Evolutionary conservation across 2,113 vertebrate genomes (phyloP), one percentile per base, ranked within the genome.

Genomic region (Talpa occidentalis): DNA sequence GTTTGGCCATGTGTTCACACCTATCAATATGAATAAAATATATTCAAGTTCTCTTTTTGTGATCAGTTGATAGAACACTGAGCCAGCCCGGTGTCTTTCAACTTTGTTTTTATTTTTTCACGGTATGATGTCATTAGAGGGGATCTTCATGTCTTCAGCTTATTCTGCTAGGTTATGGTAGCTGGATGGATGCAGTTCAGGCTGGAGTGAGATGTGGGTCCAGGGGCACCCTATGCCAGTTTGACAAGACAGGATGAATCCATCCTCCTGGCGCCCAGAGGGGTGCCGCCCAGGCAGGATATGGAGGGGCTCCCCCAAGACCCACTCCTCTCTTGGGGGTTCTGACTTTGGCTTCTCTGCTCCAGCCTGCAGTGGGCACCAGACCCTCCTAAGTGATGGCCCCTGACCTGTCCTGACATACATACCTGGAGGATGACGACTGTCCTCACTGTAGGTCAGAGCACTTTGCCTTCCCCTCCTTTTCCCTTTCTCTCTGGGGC

Each of bases 131-230:
- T 3, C 21, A 76, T 72, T 73, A 74, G 4, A 10, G 44, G 52
- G 83, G 6, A 10, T 59, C 15, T 82, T 92, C 47, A 40, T 35
- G 37, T 93, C 40, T 92, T 54, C 22, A 77, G 67, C 79, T 28
- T 49, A n/a, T 84, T 89, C 59, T 74, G 79, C 54, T 95, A 81
- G 67, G 22, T 92, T 94, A 14, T 76, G 17, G 28, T 35, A 87
- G 60, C 22, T 52, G 67, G 14, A 52, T 60, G 6, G 12, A 19
- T 49, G 30, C 47, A 62, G 66, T 86, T 85, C 30, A 2, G 1
- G 5, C 52, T 76, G 35, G 56, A 89, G 17, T 86, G 79, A 91
- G 26, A 64, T 83, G 40, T 83, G 60, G 30, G 85, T 78, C 30
- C 49, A 77, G 52, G 83, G 22, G 47, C 6, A 81, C 62, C 28